These are phyloP conservation scores for Speoplatyrhinus poulsoni DNA, from an alignment of 2,113 vertebrate species.

Conservation along the genomic window DNA sequence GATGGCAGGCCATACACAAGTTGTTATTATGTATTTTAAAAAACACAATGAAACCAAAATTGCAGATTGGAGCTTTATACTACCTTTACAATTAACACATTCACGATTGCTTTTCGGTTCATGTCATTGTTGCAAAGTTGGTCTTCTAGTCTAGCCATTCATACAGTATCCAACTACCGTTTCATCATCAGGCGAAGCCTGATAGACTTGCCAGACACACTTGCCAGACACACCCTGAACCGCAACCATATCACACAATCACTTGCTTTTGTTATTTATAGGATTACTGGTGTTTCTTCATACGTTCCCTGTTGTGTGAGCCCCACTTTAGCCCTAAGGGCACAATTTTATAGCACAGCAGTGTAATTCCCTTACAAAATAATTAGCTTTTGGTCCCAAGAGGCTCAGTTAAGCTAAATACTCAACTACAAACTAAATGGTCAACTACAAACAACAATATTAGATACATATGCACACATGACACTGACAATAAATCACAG, in stretches of 20 bases:
- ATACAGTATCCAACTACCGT: slow-evolving; percentile 32
- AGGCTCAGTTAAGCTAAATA: background rate
- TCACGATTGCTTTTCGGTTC: background rate
- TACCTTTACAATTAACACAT: background rate
- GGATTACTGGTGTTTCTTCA: slow-evolving; percentile 25
- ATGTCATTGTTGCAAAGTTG: background rate
- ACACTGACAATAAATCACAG: background rate
- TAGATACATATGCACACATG: background rate
- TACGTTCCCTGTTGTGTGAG: slow-evolving; percentile 17
- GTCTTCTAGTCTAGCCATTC: slow-evolving; percentile 15
- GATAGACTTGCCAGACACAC: slow-evolving; percentile 57
- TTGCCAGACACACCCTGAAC: slow-evolving; percentile 59
- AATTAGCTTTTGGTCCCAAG: slow-evolving; percentile 14
- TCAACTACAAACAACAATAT: background rate
- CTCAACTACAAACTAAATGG: background rate
- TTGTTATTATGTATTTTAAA: too few relatives aligned
- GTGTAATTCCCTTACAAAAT: slow-evolving; percentile 16
- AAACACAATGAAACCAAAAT: too few relatives aligned
- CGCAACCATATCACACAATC: slow-evolving; percentile 53
- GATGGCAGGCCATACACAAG: too few relatives aligned
- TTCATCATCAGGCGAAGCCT: slow-evolving; percentile 44
- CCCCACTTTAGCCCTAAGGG: slow-evolving; percentile 26
- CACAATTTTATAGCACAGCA: slow-evolving; percentile 19
- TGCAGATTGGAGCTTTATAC: background rate
- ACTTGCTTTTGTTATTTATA: slow-evolving; percentile 44